Evolutionary conservation across 2,888 invertebrate species (phyloP), one percentile per base, ranked within the genome.

Genomic region (Drosophila histrio): DNA sequence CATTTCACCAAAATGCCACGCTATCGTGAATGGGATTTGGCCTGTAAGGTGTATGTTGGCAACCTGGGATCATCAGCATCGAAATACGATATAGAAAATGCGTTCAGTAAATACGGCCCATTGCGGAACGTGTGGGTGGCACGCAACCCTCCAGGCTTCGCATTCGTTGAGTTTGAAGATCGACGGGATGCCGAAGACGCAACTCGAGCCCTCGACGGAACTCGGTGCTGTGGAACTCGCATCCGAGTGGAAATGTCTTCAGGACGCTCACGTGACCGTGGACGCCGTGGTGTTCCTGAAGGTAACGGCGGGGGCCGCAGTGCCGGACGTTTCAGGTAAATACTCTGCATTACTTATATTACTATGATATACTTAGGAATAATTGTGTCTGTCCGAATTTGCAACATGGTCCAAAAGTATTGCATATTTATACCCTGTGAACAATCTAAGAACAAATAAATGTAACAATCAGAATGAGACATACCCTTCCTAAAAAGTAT

Each of bases 241-340:
- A 96, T 97, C 47, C 94, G 97, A 71, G 97, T 97, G 11, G 97
- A 97, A 93, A 97, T 97, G 97, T 97, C 97, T 0, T 96, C 95
- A 74, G 97, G 97, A 1, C 94, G 96, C 80, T 96, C 96, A 59
- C 93, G 96, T 62, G 94, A 94, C 79, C 95, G 95, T 60, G 95
- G 94, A 76, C 94, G 94, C 63, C 91, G 92, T 58, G 88, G 90
- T 1, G 83, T 88, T 19, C 88, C 89, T 7, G 89, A 88, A 11
- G 86, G 87, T 24, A 80, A 89, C 6, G 87, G 80, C 2, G 79
- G 86, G 4, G 73, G 87, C 6, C 79, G 87, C 1, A 79, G 83
- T n/a, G 78, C 58, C 13, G 68, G 68, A 44, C 83, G 89, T 39
- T 89, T 88, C 72, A 88, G 89, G 89, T 89, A 88, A 73, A 30